phyloP scores from a whole-genome alignment of 1,140 invertebrate genomes.

The Solenopsis fugax region DNA sequence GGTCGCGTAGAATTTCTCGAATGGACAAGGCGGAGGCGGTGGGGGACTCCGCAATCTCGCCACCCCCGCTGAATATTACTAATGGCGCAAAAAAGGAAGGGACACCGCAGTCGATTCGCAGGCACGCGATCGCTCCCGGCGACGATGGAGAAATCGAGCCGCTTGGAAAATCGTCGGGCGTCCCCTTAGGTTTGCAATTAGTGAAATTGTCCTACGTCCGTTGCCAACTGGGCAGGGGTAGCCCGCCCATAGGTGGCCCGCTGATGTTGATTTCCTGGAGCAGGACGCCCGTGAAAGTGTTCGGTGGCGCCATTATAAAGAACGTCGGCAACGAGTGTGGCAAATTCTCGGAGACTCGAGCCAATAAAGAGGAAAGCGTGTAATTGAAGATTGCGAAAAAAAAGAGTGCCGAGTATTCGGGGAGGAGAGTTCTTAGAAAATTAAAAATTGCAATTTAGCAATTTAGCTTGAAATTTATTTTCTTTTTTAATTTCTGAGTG shows the following conservation, averaged over 20 bases:
- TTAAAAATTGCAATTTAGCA: neutral
- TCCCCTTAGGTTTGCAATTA: conserved; percentile 84
- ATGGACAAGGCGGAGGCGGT: neutral
- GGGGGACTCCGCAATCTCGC: neutral
- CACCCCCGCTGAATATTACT: neutral
- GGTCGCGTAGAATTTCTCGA: conserved; percentile 21
- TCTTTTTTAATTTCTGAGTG: neutral
- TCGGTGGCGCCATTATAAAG: conserved; percentile 88
- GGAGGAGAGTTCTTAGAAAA: neutral
- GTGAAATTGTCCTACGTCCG: conserved; percentile 84
- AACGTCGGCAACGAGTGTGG: conserved; percentile 85
- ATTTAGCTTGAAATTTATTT: neutral
- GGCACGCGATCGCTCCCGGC: neutral
- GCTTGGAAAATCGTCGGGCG: neutral
- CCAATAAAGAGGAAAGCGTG: neutral
- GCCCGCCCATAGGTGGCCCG: conserved; percentile 84
- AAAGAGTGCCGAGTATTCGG: neutral
- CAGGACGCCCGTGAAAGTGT: conserved; percentile 87
- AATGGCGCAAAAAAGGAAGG: neutral
- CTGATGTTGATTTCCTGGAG: conserved; percentile 87
- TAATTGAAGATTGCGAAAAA: neutral
- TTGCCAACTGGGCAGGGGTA: conserved; percentile 86
- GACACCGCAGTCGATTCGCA: neutral
- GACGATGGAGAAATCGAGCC: neutral
- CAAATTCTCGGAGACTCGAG: conserved; percentile 82